A percentile compares a stretch with the other conserved stretches of the same genome.
Conservation (phyloP, 53 echinoderm and acorn worm species). For the Echinometra lucunter region DNA sequence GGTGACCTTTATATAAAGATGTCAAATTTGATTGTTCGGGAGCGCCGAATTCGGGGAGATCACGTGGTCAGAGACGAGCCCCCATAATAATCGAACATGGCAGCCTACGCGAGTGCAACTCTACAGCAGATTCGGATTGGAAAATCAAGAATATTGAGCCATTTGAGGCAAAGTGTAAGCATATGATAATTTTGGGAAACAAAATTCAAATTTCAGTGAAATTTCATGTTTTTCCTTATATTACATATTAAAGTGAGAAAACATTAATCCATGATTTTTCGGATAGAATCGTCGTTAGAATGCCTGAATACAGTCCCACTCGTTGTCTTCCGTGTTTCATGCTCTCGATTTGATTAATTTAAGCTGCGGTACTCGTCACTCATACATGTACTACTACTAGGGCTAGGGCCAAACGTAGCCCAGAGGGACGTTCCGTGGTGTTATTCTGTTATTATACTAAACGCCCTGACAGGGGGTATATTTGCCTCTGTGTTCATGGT, state of each 20-base stretch:
- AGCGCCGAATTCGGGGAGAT: background rate
- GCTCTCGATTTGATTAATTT: too few relatives aligned
- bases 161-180: slow-evolving; percentile 17
- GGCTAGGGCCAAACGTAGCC: too few relatives aligned
- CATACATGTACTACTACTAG: too few relatives aligned
- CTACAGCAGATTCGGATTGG: slow-evolving; percentile 23
- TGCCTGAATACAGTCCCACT: background rate
- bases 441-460: too few relatives aligned
- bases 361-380: too few relatives aligned
- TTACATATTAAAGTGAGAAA: background rate
- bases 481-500: too few relatives aligned
- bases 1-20: too few relatives aligned
- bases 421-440: too few relatives aligned
- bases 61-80: background rate
- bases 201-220: background rate
- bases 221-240: background rate
- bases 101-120: slow-evolving; percentile 28
- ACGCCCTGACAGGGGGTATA: too few relatives aligned
- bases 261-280: background rate
- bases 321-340: background rate
- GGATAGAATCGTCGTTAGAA: too few relatives aligned
- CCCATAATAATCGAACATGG: slow-evolving; percentile 34
- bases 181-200: background rate
- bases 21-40: too few relatives aligned
- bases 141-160: slow-evolving; percentile 28